Base-by-base conservation (phyloP, 92 coral and sea anemone genomes). In the Parazoanthus swiftii region DNA sequence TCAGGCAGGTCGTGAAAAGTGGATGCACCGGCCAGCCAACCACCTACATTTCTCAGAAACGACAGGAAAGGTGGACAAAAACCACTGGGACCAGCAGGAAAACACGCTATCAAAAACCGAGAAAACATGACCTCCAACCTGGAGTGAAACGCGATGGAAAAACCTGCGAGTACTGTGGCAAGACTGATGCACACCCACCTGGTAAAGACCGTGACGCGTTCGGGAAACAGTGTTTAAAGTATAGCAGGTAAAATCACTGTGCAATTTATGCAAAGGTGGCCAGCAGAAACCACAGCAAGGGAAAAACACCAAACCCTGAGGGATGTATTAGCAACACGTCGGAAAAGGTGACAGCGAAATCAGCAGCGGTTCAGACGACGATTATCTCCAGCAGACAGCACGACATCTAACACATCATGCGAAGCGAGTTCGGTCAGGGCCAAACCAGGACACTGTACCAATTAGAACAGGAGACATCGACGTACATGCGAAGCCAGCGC, bases 291-390 rank as follows among this genome's bases (percentile, higher is more conserved):
- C 80, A 43, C 58, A 42, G 15, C 44, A 6, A 9, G 68, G 77
- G 3, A 36, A 51, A 29, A 67, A 77, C 1, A 26, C 21, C 43
- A 20, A 67, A 16, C 79, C 37, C 35, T 58, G 20, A 67, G 79
- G 68, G 72, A 58, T 8, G 48, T 51, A 51, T 18, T n/a, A 72
- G 23, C 58, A 77, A 59, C 80, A 71, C 36, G 88, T 90, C 74
- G 83, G 80, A 42, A 89, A 88, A 51, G 76, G 85, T 0, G 81
- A 79, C 8, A 74, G 10, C 5, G 67, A 82, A 2, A 23, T 88
- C 48, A 88, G 89, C 88, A 79, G 91, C 13, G 90, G 78, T 0
- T 90, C 95, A 42, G 93, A 92, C 42, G 46, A 67, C 43, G 90
- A 84, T 1, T 88, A 44, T 20, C 68, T 88, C 14, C 54, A 58